A percentile compares a stretch with the other conserved stretches of the same genome.
Evolutionary conservation across 2,113 vertebrate genomes (phyloP).

Genomic region (Tricholaema leucomelas): DNA sequence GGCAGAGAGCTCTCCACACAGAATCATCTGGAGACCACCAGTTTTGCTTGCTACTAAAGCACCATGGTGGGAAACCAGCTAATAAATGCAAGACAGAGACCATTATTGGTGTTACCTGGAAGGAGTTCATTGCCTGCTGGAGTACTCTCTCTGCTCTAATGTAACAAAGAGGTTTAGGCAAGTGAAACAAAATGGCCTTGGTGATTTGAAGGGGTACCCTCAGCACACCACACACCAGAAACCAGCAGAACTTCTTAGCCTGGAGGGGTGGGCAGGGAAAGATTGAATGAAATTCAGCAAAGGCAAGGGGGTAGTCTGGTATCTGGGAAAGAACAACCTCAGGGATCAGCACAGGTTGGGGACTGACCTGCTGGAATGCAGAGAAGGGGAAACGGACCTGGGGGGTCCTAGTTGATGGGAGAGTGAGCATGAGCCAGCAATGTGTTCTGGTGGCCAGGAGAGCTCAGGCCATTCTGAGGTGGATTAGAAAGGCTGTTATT

Average conservation of each 20-base stretch:
- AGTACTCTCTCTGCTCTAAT: neutral
- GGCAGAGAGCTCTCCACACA: neutral
- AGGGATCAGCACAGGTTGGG: too few species aligned
- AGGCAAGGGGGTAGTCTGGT: too few species aligned
- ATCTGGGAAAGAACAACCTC: too few species aligned
- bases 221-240: neutral
- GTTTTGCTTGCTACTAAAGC: slow-evolving; percentile 21
- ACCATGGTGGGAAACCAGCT: neutral
- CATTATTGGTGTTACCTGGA: neutral
- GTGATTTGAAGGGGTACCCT: neutral
- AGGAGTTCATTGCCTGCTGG: neutral
- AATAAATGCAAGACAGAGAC: neutral
- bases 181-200: slow-evolving; percentile 9
- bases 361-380: too few species aligned
- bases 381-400: too few species aligned
- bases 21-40: neutral
- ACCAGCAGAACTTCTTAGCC: neutral
- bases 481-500: too few species aligned
- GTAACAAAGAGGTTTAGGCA: neutral
- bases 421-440: too few species aligned
- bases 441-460: too few species aligned
- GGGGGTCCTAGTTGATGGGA: too few species aligned
- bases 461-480: too few species aligned
- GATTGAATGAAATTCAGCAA: too few species aligned
- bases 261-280: too few species aligned